Conservation (phyloP, 1,140 invertebrate species). For the Cephus cinctus region DNA sequence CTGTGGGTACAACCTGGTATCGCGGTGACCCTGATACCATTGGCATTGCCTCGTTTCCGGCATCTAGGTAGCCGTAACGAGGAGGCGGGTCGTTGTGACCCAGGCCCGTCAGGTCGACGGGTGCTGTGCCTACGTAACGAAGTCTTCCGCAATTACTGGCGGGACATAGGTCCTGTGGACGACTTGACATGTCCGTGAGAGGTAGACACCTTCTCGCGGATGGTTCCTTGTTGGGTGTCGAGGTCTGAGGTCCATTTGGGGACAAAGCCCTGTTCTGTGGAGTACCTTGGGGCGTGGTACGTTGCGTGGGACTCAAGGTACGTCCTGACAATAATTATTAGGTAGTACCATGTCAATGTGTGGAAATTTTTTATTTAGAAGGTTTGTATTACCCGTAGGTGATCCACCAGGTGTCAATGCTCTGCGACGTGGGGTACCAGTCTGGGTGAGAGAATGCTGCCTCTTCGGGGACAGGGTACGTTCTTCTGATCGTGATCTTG, state of each 20-base stretch:
- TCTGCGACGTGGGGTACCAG: slow-evolving; percentile 51
- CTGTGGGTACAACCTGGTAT: slow-evolving; percentile 37
- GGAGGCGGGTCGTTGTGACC: slow-evolving; percentile 31
- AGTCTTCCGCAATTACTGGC: slow-evolving; percentile 41
- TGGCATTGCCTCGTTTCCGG: slow-evolving; percentile 37
- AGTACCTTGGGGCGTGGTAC: slow-evolving; percentile 36
- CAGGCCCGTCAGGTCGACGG: slow-evolving; percentile 27
- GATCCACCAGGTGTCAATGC: slow-evolving; percentile 48
- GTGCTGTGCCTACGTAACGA: slow-evolving; percentile 36
- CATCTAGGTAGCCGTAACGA: slow-evolving; percentile 39
- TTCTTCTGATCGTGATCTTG: slow-evolving; percentile 46
- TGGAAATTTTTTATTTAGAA: neutral
- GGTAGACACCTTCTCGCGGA: slow-evolving; percentile 50
- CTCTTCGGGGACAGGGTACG: slow-evolving; percentile 40
- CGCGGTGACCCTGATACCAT: slow-evolving; percentile 43
- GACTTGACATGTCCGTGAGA: slow-evolving; percentile 32
- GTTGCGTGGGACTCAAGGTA: slow-evolving; percentile 23
- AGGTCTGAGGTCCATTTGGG: slow-evolving; percentile 37
- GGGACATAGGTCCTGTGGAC: slow-evolving; percentile 35
- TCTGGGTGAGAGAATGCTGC: slow-evolving; percentile 45
- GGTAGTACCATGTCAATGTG: neutral
- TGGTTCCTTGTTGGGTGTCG: slow-evolving; percentile 52
- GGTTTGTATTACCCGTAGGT: slow-evolving; percentile 37
- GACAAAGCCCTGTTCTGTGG: slow-evolving; percentile 37
- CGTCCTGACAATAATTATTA: slow-evolving; percentile 20